Base-by-base conservation (phyloP, 1,140 invertebrate genomes). In the Hormaphis cornu region DNA sequence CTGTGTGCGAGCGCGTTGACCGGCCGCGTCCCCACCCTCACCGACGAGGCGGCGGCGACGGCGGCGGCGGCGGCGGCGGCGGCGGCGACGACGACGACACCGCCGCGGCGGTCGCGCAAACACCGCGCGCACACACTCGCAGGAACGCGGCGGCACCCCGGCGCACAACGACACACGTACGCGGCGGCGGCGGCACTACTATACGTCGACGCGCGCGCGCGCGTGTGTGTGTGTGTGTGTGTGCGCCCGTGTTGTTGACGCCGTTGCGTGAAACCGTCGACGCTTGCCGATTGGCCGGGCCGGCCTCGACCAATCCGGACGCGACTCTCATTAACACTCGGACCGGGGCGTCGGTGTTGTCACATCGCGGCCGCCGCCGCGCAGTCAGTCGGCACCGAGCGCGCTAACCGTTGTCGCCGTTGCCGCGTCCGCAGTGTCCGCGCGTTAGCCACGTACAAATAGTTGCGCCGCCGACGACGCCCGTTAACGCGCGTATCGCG, bases 271-370 rank as follows among this genome's bases (percentile, higher is more conserved):
- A 66, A 66, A 66, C 61, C 61, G 61, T 66, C 42, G 61, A 66
- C 61, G 61, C 61, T 66, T 66, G 61, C 44, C 61, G 61, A 66
- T 66, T 66, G 61, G 61, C 28, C 42, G 61, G 61, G 18, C 24
- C 14, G 28, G 42, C 35, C 44, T 66, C 61, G 61, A 66, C 61
- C 61, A 66, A 66, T 66, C 61, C 61, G 61, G 61, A 66, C 61
- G 61, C 61, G 61, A 50, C 61, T 66, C 61, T 66, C 61, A 66
- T 66, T 66, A 66, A 66, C 61, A 66, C 61, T 66, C 61, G 61
- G 44, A 48, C 61, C 61, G 61, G 61, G 61, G 61, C 61, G 61
- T 66, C 61, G 61, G 61, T 66, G 61, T 66, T 66, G 61, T 66
- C 61, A 66, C 61, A 66, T 66, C 28, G 61, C 61, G 44, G 44